phyloP scores from a whole-genome alignment of 1,140 invertebrate species.

The Olivierus martensii region DNA sequence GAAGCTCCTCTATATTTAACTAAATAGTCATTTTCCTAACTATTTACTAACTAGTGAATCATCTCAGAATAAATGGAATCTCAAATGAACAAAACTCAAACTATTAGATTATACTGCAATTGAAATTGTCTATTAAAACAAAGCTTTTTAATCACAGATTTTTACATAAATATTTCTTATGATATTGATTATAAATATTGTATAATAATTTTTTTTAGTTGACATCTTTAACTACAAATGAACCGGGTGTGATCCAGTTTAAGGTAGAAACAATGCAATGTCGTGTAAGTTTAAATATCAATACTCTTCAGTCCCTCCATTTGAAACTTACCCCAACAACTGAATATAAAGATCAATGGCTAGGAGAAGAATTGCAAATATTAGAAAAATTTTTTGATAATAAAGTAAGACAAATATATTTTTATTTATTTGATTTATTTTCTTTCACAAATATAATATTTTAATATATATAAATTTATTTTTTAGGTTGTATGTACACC shows the following conservation, averaged over 20 bases:
- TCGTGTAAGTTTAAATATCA: slow-evolving; percentile 64
- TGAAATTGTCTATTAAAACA: too few relatives aligned
- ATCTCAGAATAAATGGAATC: too few relatives aligned
- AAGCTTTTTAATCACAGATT: too few relatives aligned
- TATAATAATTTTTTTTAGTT: slow-evolving; percentile 29
- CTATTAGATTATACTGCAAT: too few relatives aligned
- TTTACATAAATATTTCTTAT: too few relatives aligned
- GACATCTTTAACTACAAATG: slow-evolving; percentile 50
- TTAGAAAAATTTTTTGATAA: slow-evolving; percentile 86
- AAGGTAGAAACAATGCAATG: slow-evolving; percentile 73
- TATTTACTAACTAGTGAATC: too few relatives aligned
- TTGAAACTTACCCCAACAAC: slow-evolving; percentile 69
- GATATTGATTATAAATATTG: too few relatives aligned
- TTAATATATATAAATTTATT: neutral
- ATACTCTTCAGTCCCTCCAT: slow-evolving; percentile 76
- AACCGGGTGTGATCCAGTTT: slow-evolving; percentile 77
- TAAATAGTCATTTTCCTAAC: too few relatives aligned
- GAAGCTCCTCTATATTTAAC: too few relatives aligned
- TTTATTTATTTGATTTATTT: neutral
- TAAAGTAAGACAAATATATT: slow-evolving; percentile 40
- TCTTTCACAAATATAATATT: neutral
- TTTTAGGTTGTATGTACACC: slow-evolving; percentile 47
- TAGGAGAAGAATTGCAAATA: slow-evolving; percentile 64
- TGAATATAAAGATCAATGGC: slow-evolving; percentile 75
- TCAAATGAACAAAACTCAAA: too few relatives aligned